Percentiles rank a stretch among this genome's conserved stretches.
phyloP scores from a whole-genome alignment of 2,797 vertebrate species.

The Erpetoichthys calabaricus region DNA sequence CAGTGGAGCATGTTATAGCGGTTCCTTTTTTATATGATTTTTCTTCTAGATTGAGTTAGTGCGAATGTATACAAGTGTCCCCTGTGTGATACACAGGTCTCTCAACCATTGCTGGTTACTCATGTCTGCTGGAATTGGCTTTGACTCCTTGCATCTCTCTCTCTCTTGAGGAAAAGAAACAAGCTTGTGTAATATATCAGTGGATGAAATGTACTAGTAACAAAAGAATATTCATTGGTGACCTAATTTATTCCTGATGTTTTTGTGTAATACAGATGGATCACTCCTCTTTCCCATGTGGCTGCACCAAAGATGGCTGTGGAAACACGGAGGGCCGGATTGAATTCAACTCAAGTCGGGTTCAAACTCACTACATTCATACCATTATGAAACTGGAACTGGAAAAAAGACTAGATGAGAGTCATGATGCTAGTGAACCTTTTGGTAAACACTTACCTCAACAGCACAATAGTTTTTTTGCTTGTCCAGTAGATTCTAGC shows the following conservation, averaged over 20 bases:
- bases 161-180: too few species aligned
- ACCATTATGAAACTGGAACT: constrained; percentile 92
- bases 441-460: neutral
- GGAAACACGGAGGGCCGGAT: constrained; percentile 82
- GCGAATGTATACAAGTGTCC: too few species aligned
- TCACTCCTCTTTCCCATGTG: constrained; percentile 88
- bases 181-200: too few species aligned
- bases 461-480: constrained; percentile 28
- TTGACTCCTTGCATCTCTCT: too few species aligned
- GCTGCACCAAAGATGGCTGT: constrained; percentile 84
- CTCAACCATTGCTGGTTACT: too few species aligned
- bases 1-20: too few species aligned
- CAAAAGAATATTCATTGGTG: neutral
- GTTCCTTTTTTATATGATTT: too few species aligned
- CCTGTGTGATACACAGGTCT: too few species aligned
- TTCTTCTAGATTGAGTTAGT: too few species aligned
- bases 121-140: too few species aligned
- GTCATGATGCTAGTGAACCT: constrained; percentile 29
- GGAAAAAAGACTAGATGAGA: constrained; percentile 73
- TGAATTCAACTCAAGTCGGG: constrained; percentile 84
- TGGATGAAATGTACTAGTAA: neutral
- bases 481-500: constrained; percentile 12
- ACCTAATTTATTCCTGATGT: neutral
- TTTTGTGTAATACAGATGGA: constrained; percentile 67
- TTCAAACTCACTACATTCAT: constrained; percentile 91